These are phyloP conservation scores for Lissonota sp. DNA, from an alignment of 2,888 invertebrate species.

Conservation along the genomic window DNA sequence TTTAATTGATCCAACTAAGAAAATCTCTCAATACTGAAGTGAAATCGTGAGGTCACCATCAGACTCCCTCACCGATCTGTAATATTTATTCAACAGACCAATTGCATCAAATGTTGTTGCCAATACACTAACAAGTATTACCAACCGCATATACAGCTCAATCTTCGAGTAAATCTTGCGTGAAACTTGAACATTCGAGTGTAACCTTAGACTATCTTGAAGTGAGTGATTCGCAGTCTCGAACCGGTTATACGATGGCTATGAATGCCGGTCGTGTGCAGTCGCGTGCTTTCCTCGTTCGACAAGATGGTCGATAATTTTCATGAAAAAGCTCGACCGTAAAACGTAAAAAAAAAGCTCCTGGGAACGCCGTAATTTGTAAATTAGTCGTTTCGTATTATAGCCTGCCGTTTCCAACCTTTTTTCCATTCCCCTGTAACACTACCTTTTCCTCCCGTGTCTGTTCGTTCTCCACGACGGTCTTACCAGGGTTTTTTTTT, in stretches of 20 bases:
- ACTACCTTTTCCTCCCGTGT: not conserved
- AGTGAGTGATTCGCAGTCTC: conserved; percentile 14
- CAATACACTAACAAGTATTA: not conserved
- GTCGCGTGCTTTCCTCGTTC: conserved; percentile 4
- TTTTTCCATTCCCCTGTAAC: not conserved
- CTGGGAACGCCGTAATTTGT: conserved; percentile 49
- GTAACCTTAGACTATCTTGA: not conserved
- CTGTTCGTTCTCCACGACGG: conserved; percentile 5
- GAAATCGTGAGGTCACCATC: no score
- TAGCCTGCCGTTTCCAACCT: not conserved
- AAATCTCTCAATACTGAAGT: no score
- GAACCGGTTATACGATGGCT: conserved; percentile 22
- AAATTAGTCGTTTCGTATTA: conserved; percentile 51
- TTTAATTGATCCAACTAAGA: no score
- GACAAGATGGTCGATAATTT: conserved; percentile 20
- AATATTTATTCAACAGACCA: no score
- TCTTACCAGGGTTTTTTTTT: not conserved
- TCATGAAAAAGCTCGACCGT: conserved; percentile 26
- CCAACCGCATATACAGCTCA: not conserved
- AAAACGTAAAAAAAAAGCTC: conserved; percentile 11
- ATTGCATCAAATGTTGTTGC: not conserved
- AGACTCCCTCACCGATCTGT: no score
- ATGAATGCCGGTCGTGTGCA: conserved; percentile 9
- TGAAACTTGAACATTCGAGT: conserved; percentile 29
- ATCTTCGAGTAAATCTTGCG: conserved; percentile 13